These are phyloP conservation scores for Sipha flava DNA, from an alignment of 1,140 invertebrate genomes.

Conservation along the genomic window DNA sequence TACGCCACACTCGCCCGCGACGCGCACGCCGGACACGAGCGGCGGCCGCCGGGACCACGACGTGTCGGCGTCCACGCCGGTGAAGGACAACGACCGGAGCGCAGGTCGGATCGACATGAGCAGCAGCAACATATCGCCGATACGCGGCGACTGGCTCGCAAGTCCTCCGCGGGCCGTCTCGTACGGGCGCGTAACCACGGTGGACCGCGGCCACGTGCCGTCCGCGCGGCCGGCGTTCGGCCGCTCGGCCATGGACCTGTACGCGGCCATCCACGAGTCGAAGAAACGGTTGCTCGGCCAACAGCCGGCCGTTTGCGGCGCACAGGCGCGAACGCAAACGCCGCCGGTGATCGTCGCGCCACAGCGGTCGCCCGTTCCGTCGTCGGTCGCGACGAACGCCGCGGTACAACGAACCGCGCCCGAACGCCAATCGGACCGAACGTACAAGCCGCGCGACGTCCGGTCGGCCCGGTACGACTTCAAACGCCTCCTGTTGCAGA, in stretches of 20 bases:
- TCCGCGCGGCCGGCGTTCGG: conserved; percentile 45
- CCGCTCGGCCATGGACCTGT: conserved; percentile 67
- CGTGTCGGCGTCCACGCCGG: conserved; percentile 37
- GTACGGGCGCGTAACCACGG: neutral
- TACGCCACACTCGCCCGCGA: neutral
- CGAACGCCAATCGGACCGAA: conserved; percentile 7
- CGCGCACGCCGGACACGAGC: neutral
- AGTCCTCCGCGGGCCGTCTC: conserved; percentile 50
- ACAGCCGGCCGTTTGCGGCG: neutral
- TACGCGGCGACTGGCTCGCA: conserved; percentile 22
- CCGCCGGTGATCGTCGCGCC: no score
- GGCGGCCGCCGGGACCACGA: neutral
- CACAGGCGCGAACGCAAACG: no score
- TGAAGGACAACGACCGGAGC: conserved; percentile 32
- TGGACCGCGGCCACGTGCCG: neutral
- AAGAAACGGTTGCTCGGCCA: conserved; percentile 53
- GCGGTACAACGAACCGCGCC: neutral
- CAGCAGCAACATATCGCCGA: conserved; percentile 35
- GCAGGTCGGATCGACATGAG: conserved; percentile 11
- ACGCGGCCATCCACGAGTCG: conserved; percentile 67
- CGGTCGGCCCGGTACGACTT: conserved; percentile 2
- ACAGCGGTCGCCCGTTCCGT: neutral
- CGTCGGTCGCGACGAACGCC: no score
- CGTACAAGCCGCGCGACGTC: neutral
- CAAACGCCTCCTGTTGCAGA: conserved; percentile 2